These are phyloP conservation scores for Erynnis tages DNA, from an alignment of 2,888 invertebrate species.

Conservation along the genomic window DNA sequence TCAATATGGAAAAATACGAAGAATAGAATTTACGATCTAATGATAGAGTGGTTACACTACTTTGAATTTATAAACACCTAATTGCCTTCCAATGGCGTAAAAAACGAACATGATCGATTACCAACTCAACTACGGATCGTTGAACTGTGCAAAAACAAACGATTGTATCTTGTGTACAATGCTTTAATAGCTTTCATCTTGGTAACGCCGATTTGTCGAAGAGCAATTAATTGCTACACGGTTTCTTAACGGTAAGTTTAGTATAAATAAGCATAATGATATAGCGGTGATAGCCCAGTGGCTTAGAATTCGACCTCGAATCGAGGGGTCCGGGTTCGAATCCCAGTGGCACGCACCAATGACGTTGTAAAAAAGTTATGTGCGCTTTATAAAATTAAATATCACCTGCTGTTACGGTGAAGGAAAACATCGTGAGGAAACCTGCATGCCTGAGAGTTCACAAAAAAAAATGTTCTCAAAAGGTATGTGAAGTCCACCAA, in stretches of 20 bases:
- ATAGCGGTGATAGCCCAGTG: too few species aligned
- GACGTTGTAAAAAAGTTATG: too few species aligned
- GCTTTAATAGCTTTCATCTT: neutral
- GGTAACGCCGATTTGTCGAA: neutral
- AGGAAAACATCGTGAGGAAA: too few species aligned
- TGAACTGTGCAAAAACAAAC: conserved; percentile 1
- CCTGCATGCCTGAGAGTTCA: too few species aligned
- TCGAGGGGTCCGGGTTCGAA: too few species aligned
- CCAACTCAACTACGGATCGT: neutral
- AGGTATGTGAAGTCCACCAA: too few species aligned
- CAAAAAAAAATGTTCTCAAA: too few species aligned
- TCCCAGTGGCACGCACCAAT: too few species aligned
- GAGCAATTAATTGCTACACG: neutral
- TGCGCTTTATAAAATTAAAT: too few species aligned
- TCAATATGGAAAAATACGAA: neutral
- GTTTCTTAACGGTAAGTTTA: neutral
- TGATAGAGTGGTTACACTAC: neutral
- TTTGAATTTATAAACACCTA: neutral
- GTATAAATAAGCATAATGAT: too few species aligned
- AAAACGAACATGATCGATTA: conserved; percentile 1
- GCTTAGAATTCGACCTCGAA: too few species aligned
- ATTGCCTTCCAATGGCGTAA: neutral
- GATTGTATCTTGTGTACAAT: neutral
- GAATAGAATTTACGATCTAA: neutral
- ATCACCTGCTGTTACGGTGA: too few species aligned